Evolutionary conservation across 1,140 invertebrate species (phyloP), one percentile per base, ranked within the genome.

Genomic region (Drosophila tsacasi): DNA sequence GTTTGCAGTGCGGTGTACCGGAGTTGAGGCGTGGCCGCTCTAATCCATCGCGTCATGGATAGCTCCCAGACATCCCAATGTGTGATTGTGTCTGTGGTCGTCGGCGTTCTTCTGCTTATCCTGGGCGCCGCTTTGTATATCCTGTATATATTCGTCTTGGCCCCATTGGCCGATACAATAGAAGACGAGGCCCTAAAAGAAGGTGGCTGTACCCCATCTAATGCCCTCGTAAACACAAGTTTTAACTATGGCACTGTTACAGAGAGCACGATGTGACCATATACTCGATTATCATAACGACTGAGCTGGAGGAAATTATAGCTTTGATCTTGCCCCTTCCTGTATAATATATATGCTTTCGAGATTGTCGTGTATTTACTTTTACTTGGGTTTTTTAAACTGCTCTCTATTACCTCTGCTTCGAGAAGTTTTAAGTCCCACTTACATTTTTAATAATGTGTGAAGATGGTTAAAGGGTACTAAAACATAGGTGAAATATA

Each of bases 11-110:
- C 21, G 19, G 39, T 25, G 27, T 21, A 25, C 39, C 12, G 13
- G 21, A 64, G 61, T 62, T 59, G 68, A 84, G 81, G 81, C 67
- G 81, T 85, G 82, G 81, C 74, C 52, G 30, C 19, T 55, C 52
- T 42, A 40, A 35, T 72, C 55, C 40, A 27, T 39, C 10, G 42
- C 15, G 19, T 4, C 5, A 82, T 82, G 80, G 63, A 82, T 37
- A 37, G 59, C 42, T 0, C 2, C 19, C 46, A 27, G 32, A 39
- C 76, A 21, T 39, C 62, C 17, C 59, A 79, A 30, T 74, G 75
- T 30, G n/a, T 82, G 35, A 10, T 82, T 10, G n/a, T 10, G 5
- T 35, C 21, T 13, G 49, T 32, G 17, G 37, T 79, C 32, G 10
- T 74, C 10, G n/a, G 17, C 32, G 66, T 62, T 3, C 10, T 60